Conservation (phyloP, 2,888 invertebrate species). For the Hirtodrosophila duncani region DNA sequence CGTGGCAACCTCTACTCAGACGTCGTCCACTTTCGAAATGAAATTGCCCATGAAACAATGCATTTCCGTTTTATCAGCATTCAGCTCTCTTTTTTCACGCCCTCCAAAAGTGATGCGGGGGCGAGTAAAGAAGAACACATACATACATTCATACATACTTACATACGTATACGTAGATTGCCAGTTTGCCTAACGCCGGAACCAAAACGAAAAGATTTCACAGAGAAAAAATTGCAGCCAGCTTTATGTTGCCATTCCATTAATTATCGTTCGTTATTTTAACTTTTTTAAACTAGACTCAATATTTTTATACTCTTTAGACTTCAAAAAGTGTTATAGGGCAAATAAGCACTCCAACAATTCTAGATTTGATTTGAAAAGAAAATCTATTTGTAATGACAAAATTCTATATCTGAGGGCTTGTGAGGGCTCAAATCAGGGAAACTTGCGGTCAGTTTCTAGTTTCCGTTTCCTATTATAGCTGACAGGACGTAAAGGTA, state of each 20-base stretch:
- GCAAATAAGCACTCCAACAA: no score
- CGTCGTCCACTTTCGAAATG: conserved; percentile 27
- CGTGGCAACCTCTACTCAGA: not conserved
- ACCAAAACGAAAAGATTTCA: conserved; percentile 14
- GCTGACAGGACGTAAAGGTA: no score
- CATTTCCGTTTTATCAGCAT: conserved; percentile 52
- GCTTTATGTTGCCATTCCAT: conserved; percentile 71
- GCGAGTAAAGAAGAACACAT: not conserved
- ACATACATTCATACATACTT: conserved; percentile 37
- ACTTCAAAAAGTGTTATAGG: no score
- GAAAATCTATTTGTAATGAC: no score
- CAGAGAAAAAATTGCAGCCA: conserved; percentile 49
- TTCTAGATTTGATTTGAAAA: no score
- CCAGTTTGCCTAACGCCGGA: conserved; percentile 32
- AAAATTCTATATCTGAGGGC: no score
- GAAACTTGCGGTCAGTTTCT: no score
- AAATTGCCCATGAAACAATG: conserved; percentile 69
- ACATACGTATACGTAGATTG: not conserved
- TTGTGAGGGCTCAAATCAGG: no score
- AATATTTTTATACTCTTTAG: no score
- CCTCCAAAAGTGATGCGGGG: no score
- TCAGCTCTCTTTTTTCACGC: conserved; percentile 10
- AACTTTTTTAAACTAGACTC: no score
- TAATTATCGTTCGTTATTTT: conserved; percentile 72
- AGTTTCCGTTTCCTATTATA: no score